Base-by-base conservation (phyloP, 2,888 invertebrate genomes). In the Microctonus hyperodae region DNA sequence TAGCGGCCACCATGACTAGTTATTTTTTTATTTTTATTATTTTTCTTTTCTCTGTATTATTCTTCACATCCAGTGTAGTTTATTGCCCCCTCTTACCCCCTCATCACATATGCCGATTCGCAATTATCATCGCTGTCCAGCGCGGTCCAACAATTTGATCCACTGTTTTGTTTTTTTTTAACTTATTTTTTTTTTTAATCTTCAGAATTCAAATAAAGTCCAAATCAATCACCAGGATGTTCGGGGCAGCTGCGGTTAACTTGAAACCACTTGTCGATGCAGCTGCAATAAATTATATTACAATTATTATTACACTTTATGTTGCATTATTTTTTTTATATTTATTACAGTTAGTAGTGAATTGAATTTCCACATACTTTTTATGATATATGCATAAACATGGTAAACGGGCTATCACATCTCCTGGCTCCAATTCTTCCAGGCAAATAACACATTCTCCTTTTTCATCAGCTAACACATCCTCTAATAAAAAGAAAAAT, bases 381-480 rank as follows among this genome's bases (percentile, higher is more conserved):
- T 98, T 98, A 87, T 99, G 98, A 87, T 98, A 98, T 89, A 98
- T 96, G 91, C 98, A 98, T 82, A 99, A 92, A 88, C 98, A 98
- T 82, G 98, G 98, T 86, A 98, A 91, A 85, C 98, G 92, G 80
- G 98, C 98, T 86, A 99, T 98, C 80, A 94, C 93, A 87, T 98
- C 95, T 70, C 98, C 98, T 82, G 95, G 92, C 82, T 90, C 90
- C 84, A 99, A 90, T 84, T 98, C 98, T 86, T 99, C 98, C 84
- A 98, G 90, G 87, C 98, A 99, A 86, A 98, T 98, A 81, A 97
- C 96, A 88, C 98, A 98, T 88, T 98, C 98, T 72, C 97, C 98
- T 88, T 98, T 98, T 83, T 95, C 92, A 85, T 97, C 97, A 79
- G 92, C 91, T 86, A 98, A 88, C 81, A 97, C 91, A 86, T 98